A percentile compares a stretch with the other conserved stretches of the same genome.
These are phyloP conservation scores for Podargus strigoides DNA, from an alignment of 2,797 vertebrate genomes.

Conservation along the genomic window DNA sequence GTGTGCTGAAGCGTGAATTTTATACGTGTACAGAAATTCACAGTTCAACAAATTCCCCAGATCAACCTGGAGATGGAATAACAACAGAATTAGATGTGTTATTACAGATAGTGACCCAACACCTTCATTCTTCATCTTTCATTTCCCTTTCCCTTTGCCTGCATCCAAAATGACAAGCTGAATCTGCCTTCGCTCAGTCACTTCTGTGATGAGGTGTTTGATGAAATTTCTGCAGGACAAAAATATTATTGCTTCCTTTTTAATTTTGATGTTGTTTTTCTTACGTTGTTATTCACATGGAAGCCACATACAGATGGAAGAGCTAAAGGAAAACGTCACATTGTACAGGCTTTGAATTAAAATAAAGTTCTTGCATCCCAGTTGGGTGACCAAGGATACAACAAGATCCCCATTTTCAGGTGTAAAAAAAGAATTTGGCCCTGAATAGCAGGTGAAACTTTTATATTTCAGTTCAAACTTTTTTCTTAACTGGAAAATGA, in stretches of 20 bases:
- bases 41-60: slow-evolving; percentile 55
- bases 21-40: slow-evolving; percentile 58
- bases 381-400: background rate
- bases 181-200: background rate
- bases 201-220: slow-evolving; percentile 4
- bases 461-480: background rate
- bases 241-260: slow-evolving; percentile 2
- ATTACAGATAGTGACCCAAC: slow-evolving; percentile 62
- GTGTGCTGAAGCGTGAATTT: slow-evolving; percentile 61
- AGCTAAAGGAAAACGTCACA: background rate
- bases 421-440: background rate
- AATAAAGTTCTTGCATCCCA: background rate
- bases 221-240: slow-evolving; percentile 40
- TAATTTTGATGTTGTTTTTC: slow-evolving; percentile 19
- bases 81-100: slow-evolving; percentile 62
- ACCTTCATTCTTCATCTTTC: slow-evolving; percentile 50
- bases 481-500: background rate
- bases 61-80: slow-evolving; percentile 53
- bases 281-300: background rate
- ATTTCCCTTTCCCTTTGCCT: slow-evolving; percentile 35
- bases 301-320: background rate
- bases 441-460: background rate
- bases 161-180: background rate
- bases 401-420: background rate
- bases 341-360: background rate